These are phyloP conservation scores for Choristoneura fumiferana DNA, from an alignment of 1,140 invertebrate genomes.

Conservation along the genomic window DNA sequence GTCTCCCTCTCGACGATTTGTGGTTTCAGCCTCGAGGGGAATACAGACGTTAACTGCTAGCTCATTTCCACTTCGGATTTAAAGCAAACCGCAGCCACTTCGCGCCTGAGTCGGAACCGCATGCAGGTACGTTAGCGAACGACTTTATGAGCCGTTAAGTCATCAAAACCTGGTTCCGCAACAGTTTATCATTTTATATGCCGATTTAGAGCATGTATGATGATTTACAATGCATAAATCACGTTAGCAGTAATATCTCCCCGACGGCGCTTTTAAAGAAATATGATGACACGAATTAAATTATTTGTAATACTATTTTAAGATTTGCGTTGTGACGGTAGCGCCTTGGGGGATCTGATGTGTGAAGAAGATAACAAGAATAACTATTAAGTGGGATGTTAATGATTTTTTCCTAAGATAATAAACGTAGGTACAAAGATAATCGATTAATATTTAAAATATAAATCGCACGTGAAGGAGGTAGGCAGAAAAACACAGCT, in stretches of 20 bases:
- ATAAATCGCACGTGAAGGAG: not conserved
- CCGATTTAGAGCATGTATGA: too few relatives aligned
- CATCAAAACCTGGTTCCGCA: constrained; percentile 29
- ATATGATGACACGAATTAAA: too few relatives aligned
- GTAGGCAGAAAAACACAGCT: constrained; percentile 20
- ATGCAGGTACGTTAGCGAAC: not conserved
- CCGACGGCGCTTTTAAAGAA: not conserved
- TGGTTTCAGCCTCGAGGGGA: constrained; percentile 45
- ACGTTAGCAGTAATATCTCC: not conserved
- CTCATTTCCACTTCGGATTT: constrained; percentile 62
- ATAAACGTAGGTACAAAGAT: not conserved
- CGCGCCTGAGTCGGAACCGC: constrained; percentile 21
- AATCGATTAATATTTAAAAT: not conserved
- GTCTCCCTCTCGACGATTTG: constrained; percentile 49
- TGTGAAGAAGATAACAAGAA: constrained; percentile 2
- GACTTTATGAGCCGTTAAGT: constrained; percentile 40
- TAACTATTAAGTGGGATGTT: constrained; percentile 3
- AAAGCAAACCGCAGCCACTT: constrained; percentile 57
- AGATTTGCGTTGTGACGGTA: not conserved
- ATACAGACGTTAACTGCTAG: constrained; percentile 50
- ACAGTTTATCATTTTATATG: not conserved
- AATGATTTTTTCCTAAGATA: not conserved
- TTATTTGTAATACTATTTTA: not conserved
- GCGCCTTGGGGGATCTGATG: not conserved
- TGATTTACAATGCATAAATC: too few relatives aligned